Conservation (phyloP, 2,888 invertebrate genomes). For the Agrypnus murinus region DNA sequence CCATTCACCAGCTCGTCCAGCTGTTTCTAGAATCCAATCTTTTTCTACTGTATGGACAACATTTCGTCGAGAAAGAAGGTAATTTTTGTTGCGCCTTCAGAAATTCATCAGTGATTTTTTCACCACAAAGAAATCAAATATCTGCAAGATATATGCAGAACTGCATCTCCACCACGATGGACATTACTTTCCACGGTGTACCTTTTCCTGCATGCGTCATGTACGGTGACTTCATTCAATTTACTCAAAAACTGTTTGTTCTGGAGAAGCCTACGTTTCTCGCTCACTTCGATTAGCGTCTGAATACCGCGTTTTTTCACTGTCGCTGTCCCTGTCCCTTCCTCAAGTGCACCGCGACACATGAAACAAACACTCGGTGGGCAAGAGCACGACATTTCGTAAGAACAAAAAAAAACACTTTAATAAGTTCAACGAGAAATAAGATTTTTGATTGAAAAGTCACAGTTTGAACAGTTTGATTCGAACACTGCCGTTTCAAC, state of each 20-base stretch:
- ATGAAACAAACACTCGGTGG: slow-evolving; percentile 6
- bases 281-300: not conserved
- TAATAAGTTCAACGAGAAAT: slow-evolving; percentile 10
- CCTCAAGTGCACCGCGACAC: not conserved
- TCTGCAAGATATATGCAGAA: too few relatives aligned
- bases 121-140: too few relatives aligned
- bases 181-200: too few relatives aligned
- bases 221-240: too few relatives aligned
- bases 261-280: too few relatives aligned
- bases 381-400: slow-evolving; percentile 4
- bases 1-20: not conserved
- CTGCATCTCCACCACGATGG: too few relatives aligned
- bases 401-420: slow-evolving; percentile 9
- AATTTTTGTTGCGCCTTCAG: too few relatives aligned
- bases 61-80: too few relatives aligned
- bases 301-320: not conserved
- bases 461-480: slow-evolving; percentile 13
- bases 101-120: too few relatives aligned
- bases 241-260: too few relatives aligned
- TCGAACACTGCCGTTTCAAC: slow-evolving; percentile 7
- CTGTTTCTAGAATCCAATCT: not conserved
- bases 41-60: not conserved
- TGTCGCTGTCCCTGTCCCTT: not conserved
- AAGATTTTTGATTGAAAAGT: slow-evolving; percentile 13
- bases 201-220: too few relatives aligned